Evolutionary conservation across 2,888 invertebrate genomes (phyloP), one percentile per base, ranked within the genome.

Genomic region (Plagiodera versicolora): DNA sequence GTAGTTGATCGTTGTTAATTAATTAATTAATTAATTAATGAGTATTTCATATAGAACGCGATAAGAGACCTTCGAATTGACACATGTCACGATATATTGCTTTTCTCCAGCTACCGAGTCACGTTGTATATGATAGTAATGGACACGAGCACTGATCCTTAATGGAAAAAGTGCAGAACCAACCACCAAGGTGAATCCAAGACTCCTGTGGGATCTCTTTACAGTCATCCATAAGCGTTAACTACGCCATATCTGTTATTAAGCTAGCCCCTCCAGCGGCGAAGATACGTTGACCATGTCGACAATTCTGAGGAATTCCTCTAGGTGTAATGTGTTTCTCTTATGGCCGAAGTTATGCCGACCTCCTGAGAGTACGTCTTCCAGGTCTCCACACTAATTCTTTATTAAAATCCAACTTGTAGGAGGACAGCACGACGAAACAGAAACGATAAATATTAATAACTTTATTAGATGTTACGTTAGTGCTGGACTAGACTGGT

Each of bases 311-410:
- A 32, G 60, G 30, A 74, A 79, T 78, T 78, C 78, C 79, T 78
- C 57, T 71, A 74, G 79, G 79, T 78, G 75, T 73, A 76, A 78
- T 79, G 76, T 75, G 72, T 79, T 76, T 79, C 77, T 74, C 75
- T 77, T 77, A 78, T 73, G 71, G 70, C 70, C 67, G 74, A 78
- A 77, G 72, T 75, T 76, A 72, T 73, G 70, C 63, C 50, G 56
- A 67, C 63, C 72, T 64, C 67, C 49, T 57, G 73, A 71, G 70
- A 67, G 54, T 49, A 56, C 63, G 67, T 71, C 70, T 68, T 70
- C 58, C 58, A 61, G 64, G 61, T 64, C 58, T 60, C 64, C 39
- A 47, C 54, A 64, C 58, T 64, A 61, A 61, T 64, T 64, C 64
- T 64, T 64, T 64, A 64, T 60, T 63, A 63, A 60, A 60, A 57